Evolutionary conservation across 1,140 invertebrate species (phyloP).

Genomic region (Muscidifurax raptorellus): DNA sequence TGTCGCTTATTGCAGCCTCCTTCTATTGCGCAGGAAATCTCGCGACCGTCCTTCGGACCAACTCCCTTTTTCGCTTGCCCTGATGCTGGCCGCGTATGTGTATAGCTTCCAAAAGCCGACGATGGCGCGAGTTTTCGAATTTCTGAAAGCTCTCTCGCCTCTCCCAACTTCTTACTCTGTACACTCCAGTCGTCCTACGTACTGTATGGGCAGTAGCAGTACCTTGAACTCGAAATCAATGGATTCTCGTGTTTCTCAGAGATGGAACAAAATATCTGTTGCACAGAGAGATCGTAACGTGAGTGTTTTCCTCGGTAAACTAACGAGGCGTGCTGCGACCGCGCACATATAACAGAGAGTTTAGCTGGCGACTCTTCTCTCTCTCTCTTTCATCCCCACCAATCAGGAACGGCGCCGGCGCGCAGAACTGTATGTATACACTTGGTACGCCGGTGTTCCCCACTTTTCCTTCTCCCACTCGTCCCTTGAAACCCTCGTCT

Average conservation of each 20-base stretch:
- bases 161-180: background rate
- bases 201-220: no score
- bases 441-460: background rate
- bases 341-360: slow-evolving; percentile 23
- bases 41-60: background rate
- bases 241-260: background rate
- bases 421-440: background rate
- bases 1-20: background rate
- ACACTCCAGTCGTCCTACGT: no score
- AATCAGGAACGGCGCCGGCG: background rate
- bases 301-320: slow-evolving; percentile 25
- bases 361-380: background rate
- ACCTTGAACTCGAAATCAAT: background rate
- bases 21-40: slow-evolving; percentile 11
- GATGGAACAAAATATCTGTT: background rate
- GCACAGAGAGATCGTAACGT: background rate
- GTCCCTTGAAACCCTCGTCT: background rate
- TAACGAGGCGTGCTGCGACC: slow-evolving; percentile 1
- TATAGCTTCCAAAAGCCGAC: background rate
- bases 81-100: no score
- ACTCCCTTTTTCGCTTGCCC: background rate
- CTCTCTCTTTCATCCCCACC: slow-evolving; percentile 11
- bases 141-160: background rate
- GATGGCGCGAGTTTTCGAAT: background rate
- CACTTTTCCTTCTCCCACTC: background rate